A percentile compares a stretch with the other conserved stretches of the same genome.
phyloP scores from a whole-genome alignment of 2,797 vertebrate species.

The Peromyscus aztecus region DNA sequence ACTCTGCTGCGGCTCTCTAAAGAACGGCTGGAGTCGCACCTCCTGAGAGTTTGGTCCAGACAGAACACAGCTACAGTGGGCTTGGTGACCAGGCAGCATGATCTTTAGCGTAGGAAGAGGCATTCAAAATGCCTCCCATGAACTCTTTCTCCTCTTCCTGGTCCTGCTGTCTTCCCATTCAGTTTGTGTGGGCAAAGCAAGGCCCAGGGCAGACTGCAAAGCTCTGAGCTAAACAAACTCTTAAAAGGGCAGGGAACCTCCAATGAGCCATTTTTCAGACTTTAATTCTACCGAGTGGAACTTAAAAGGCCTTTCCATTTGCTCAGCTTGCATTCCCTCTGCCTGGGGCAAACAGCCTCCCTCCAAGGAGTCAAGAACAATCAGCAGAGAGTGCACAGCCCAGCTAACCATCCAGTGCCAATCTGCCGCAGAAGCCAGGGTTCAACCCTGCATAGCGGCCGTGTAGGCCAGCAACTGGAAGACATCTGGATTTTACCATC shows the following conservation, averaged over 20 bases:
- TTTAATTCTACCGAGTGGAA: not conserved
- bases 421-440: not conserved
- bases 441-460: fast-evolving
- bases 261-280: not conserved
- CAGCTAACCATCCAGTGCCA: not conserved
- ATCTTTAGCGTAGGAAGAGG: not conserved
- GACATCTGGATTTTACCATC: not conserved
- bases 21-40: fast-evolving
- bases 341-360: not conserved
- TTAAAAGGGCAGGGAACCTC: slow-evolving; percentile 9
- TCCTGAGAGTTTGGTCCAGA: not conserved
- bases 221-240: not conserved
- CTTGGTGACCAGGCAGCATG: fast-evolving
- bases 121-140: fast-evolving
- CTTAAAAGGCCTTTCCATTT: not conserved
- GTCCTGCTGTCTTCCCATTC: not conserved
- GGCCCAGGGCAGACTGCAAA: fast-evolving
- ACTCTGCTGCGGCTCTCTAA: fast-evolving
- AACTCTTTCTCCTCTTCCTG: too few relatives aligned
- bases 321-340: not conserved
- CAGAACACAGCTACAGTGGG: fast-evolving
- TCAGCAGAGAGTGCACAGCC: fast-evolving
- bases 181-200: not conserved
- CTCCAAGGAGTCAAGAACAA: not conserved
- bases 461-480: not conserved